Percentiles rank a stretch among this genome's conserved stretches.
phyloP scores from a whole-genome alignment of 1,140 invertebrate species.

The Drosophila melanica region DNA sequence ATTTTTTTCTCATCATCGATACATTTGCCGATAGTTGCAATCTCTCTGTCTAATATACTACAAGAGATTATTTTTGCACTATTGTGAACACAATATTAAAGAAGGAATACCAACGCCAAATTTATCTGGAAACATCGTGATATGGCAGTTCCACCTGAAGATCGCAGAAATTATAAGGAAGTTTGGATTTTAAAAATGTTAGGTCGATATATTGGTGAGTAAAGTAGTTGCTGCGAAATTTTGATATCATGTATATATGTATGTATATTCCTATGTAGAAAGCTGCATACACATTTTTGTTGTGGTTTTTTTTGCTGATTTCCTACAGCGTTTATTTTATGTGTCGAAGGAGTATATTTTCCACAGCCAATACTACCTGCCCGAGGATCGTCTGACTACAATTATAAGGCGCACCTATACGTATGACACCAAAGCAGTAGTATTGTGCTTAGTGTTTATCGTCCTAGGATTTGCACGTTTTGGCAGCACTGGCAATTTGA shows the following conservation, averaged over 20 bases:
- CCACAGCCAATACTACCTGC: conserved; percentile 42
- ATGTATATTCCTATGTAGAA: conserved; percentile 38
- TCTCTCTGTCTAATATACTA: not conserved
- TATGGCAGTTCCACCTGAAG: conserved; percentile 16
- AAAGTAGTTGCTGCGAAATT: too few relatives aligned
- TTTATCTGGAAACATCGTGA: too few relatives aligned
- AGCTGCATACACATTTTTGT: conserved; percentile 35
- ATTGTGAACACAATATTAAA: not conserved
- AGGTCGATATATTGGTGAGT: conserved; percentile 21
- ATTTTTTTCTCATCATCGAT: not conserved
- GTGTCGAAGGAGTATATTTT: conserved; percentile 32
- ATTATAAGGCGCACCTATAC: conserved; percentile 41
- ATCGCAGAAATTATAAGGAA: conserved; percentile 18
- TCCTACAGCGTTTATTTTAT: conserved; percentile 32
- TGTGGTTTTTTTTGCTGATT: conserved; percentile 41
- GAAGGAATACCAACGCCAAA: not conserved
- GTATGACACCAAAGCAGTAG: conserved; percentile 22
- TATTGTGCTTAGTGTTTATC: conserved; percentile 16
- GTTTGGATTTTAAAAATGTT: conserved; percentile 16
- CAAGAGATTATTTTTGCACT: too few relatives aligned
- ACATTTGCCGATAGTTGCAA: not conserved
- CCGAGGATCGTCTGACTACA: conserved; percentile 31
- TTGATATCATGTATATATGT: not conserved
- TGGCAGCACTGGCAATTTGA: conserved; percentile 15
- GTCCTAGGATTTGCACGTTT: conserved; percentile 44